Conservation (phyloP, 2,797 vertebrate genomes). For the Tenualosa ilisha region DNA sequence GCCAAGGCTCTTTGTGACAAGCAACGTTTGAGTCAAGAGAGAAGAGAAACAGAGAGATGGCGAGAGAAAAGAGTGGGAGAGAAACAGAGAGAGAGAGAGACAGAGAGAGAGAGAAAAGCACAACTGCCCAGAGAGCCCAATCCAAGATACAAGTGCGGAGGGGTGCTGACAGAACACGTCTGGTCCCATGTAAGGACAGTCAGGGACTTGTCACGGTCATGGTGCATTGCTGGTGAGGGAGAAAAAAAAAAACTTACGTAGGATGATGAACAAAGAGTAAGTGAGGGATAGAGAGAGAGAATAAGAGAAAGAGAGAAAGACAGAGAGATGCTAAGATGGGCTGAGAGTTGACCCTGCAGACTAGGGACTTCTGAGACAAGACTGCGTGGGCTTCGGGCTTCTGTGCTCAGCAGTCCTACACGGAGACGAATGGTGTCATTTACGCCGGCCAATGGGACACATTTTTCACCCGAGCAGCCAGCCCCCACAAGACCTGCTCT, state of each 20-base stretch:
- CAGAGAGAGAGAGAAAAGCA: neutral
- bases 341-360: conserved; percentile 17
- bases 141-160: neutral
- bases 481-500: neutral
- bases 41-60: neutral
- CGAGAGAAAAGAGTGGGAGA: neutral
- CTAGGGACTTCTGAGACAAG: conserved; percentile 23
- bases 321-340: neutral
- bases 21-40: neutral
- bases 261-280: neutral
- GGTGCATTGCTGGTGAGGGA: neutral
- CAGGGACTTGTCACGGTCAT: neutral
- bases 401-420: conserved; percentile 41
- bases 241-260: neutral
- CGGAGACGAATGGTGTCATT: conserved; percentile 50
- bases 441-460: conserved; percentile 35
- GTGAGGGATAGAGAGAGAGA: conserved; percentile 28
- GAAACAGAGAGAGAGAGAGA: neutral
- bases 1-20: neutral
- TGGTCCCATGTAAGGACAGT: neutral
- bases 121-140: neutral
- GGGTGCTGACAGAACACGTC: neutral
- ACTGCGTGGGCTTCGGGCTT: conserved; percentile 13
- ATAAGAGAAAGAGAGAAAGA: neutral
- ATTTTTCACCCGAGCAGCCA: conserved; percentile 39